Conservation (phyloP, 2,113 vertebrate species). For the Anthoscopus minutus region DNA sequence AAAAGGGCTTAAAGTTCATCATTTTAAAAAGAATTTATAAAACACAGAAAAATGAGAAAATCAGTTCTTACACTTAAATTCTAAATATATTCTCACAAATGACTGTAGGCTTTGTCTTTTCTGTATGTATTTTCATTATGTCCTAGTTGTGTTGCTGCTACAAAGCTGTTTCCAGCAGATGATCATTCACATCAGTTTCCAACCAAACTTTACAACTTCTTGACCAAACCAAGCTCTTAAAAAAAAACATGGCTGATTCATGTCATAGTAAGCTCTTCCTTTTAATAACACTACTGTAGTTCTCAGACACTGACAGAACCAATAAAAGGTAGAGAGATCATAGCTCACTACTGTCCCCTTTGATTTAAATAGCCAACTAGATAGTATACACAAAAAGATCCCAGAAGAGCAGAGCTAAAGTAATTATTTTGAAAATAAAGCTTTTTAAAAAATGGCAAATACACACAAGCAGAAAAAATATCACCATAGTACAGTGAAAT, state of each 20-base stretch:
- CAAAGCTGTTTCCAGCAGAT: not conserved
- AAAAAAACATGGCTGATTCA: not conserved
- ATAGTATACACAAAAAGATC: not conserved
- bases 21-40: not conserved
- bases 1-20: not conserved
- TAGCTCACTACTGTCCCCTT: not conserved
- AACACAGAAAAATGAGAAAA: not conserved
- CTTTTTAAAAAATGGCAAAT: not conserved
- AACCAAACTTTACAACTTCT: not conserved
- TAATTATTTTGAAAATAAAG: not conserved
- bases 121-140: not conserved
- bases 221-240: not conserved
- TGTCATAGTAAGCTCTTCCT: not conserved
- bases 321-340: constrained; percentile 1
- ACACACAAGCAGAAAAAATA: not conserved
- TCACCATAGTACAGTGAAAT: not conserved
- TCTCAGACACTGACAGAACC: constrained; percentile 4
- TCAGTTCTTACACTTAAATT: not conserved
- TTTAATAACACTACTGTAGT: not conserved
- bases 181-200: not conserved
- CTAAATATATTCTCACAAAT: not conserved
- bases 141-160: not conserved
- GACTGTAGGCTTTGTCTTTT: not conserved
- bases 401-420: not conserved
- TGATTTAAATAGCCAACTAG: constrained; percentile 8